Percentiles rank a stretch among this genome's conserved stretches.
Evolutionary conservation across 2,888 invertebrate genomes (phyloP).

Genomic region (Caenorhabditis drosophilae): DNA sequence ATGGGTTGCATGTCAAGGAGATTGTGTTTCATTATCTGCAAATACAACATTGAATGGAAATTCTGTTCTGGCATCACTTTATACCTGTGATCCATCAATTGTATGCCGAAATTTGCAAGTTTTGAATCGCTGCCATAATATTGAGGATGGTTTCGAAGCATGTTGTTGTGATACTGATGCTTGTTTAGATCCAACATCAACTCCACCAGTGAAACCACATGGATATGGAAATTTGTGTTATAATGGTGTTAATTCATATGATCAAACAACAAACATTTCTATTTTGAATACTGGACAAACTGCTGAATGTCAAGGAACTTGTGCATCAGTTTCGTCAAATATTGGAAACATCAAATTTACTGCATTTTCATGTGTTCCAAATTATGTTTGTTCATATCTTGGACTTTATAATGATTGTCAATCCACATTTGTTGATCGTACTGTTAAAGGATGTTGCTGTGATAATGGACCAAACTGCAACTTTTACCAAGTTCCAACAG

Average conservation of each 20-base stretch:
- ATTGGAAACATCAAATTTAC: constrained; percentile 25
- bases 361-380: constrained; percentile 42
- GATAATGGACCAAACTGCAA: constrained; percentile 49
- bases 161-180: constrained; percentile 47
- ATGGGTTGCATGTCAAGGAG: constrained; percentile 48
- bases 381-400: constrained; percentile 36
- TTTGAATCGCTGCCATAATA: constrained; percentile 29
- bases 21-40: constrained; percentile 41
- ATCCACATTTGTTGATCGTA: constrained; percentile 26
- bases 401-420: constrained; percentile 42
- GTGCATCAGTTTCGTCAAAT: constrained; percentile 34
- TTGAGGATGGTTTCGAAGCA: constrained; percentile 36
- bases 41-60: constrained; percentile 36
- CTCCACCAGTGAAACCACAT: constrained; percentile 39
- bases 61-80: constrained; percentile 29
- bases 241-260: constrained; percentile 37
- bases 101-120: constrained; percentile 36
- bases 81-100: constrained; percentile 49
- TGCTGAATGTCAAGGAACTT: constrained; percentile 40
- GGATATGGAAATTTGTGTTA: constrained; percentile 45
- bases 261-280: constrained; percentile 26
- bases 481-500: constrained; percentile 20
- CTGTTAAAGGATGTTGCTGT: constrained; percentile 42
- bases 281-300: constrained; percentile 36
- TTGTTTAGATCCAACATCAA: constrained; percentile 45